Conservation (phyloP, 2,888 invertebrate genomes). For the Drosophila imparisetae region DNA sequence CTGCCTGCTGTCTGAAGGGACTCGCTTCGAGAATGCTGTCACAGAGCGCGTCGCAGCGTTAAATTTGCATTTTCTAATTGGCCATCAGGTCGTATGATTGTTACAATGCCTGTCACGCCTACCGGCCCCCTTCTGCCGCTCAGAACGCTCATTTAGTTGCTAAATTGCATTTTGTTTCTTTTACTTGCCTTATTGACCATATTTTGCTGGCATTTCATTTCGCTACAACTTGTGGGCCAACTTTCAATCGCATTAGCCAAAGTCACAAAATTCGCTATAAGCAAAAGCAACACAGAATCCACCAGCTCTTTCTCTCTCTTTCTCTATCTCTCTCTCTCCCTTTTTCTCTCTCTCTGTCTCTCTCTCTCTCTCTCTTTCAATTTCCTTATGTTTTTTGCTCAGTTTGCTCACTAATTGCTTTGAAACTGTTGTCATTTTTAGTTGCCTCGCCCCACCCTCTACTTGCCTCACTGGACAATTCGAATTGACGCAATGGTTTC, state of each 20-base stretch:
- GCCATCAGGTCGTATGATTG: conserved; percentile 67
- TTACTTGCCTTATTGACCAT: conserved; percentile 44
- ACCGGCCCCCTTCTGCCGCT: neutral
- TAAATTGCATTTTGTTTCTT: conserved; percentile 60
- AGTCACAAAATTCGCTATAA: conserved; percentile 9
- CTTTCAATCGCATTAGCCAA: conserved; percentile 15
- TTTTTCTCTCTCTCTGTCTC: neutral
- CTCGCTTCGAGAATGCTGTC: conserved; percentile 16
- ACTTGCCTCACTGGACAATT: conserved; percentile 13
- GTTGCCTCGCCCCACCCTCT: neutral
- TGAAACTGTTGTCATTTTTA: conserved; percentile 32
- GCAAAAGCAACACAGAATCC: conserved; percentile 2
- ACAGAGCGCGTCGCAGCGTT: conserved; percentile 31
- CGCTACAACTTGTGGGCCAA: neutral
- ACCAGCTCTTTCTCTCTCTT: neutral
- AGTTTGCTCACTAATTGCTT: conserved; percentile 37
- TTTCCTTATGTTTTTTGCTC: neutral
- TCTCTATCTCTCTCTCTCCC: neutral
- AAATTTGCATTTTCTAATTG: conserved; percentile 73
- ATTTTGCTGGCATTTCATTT: conserved; percentile 34
- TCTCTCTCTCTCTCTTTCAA: neutral
- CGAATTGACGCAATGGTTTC: conserved; percentile 18
- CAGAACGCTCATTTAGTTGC: conserved; percentile 13
- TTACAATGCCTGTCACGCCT: conserved; percentile 29
- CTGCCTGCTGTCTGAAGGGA: conserved; percentile 18